Evolutionary conservation across 2,797 vertebrate species (phyloP), one percentile per base, ranked within the genome.

Genomic region (Ambastaia sidthimunki): DNA sequence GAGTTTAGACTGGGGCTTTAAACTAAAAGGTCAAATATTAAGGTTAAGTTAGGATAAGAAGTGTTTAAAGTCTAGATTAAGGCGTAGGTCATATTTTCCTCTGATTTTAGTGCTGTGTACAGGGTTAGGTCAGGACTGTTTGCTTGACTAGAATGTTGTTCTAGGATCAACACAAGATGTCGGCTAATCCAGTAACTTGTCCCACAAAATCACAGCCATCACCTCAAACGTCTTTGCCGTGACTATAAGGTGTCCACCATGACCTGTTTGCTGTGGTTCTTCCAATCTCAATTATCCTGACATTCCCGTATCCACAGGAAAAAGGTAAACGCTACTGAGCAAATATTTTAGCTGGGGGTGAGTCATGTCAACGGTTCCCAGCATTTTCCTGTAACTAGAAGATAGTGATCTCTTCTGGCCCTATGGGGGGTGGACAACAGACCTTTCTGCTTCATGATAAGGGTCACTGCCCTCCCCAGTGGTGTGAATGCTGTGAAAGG

Each of bases 401-500:
- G 13, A 52, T 50, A 28, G 47, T 16, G 52, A 65, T 71, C 34
- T 65, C 68, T 21, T 31, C 41, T 41, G 52, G 48, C 34, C 31
- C 16, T 19, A 12, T 65, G 62, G 62, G 21, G 75, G 75, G 75
- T 59, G 37, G 21, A 19, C 60, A 0, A 48, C 25, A 66, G 71
- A 52, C 60, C 50, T 73, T 79, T 57, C 10, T 34, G 52, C 71
- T 6, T 44, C 19, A 73, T 65, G 65, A 72, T 66, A 54, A 67
- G 60, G 70, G 70, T 73, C 69, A 67, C 59, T 55, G 31, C 66
- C 66, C 48, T 37, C 57, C 60, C 15, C 57, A 21, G 52, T 4
- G 21, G 18, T 25, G 28, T 41, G 37, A 54, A n/a, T 66, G 25
- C 19, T 54, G 5, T 15, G 21, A 23, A 72, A 18, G 25, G 28